A percentile compares a stretch with the other conserved stretches of the same genome.
Evolutionary conservation across 2,888 invertebrate species (phyloP).

Genomic region (Unio pictorum): DNA sequence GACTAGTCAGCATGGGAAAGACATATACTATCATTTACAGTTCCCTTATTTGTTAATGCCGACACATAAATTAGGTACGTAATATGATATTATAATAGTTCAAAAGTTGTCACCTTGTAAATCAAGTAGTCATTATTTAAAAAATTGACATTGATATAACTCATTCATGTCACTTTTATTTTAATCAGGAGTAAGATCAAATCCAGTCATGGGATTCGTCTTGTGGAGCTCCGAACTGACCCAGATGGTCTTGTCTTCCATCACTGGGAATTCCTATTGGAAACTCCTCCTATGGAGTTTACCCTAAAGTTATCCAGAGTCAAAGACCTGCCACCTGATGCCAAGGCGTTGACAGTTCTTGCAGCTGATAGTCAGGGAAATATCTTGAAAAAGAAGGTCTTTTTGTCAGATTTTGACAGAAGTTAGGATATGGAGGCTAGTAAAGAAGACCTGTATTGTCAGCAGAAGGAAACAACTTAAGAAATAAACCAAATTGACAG

Average conservation of each 20-base stretch:
- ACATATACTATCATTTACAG: too few relatives aligned
- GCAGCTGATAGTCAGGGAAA: constrained; percentile 65
- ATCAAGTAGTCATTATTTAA: too few relatives aligned
- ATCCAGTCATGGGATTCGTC: constrained; percentile 57
- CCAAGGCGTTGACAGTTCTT: constrained; percentile 52
- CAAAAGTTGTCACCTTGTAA: too few relatives aligned
- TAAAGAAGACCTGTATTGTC: too few relatives aligned
- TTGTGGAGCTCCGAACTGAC: constrained; percentile 65
- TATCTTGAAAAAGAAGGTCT: constrained; percentile 63
- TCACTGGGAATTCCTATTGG: constrained; percentile 68
- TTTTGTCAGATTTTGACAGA: constrained; percentile 49
- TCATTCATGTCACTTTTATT: neutral
- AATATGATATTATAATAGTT: too few relatives aligned
- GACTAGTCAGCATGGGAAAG: too few relatives aligned
- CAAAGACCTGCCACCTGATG: constrained; percentile 47
- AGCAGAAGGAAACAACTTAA: too few relatives aligned
- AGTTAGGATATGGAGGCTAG: too few relatives aligned
- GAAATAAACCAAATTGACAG: too few relatives aligned
- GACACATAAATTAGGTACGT: too few relatives aligned
- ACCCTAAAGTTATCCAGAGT: constrained; percentile 50
- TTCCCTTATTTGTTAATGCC: too few relatives aligned
- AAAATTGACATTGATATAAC: too few relatives aligned
- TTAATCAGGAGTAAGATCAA: constrained; percentile 41
- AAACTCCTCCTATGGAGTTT: constrained; percentile 60
- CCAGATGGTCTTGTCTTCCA: constrained; percentile 67